Percentiles rank a stretch among this genome's conserved stretches.
Evolutionary conservation across 2,888 invertebrate genomes (phyloP).

Genomic region (Uloborus plumipes): DNA sequence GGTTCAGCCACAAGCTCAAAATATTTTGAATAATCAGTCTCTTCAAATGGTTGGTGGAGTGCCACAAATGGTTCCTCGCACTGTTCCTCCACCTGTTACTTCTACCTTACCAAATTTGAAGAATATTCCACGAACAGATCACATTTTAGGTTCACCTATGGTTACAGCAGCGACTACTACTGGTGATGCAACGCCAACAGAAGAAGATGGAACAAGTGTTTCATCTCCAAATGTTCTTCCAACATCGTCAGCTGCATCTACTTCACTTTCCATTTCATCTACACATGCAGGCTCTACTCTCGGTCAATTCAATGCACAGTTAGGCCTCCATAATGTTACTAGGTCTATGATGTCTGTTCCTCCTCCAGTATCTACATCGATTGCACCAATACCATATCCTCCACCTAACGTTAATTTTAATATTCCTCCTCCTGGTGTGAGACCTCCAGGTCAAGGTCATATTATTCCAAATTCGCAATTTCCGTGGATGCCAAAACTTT

Average conservation of each 20-base stretch:
- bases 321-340: constrained; percentile 13
- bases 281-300: background rate
- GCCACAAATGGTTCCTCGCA: constrained; percentile 27
- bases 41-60: constrained; percentile 49
- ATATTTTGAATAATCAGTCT: constrained; percentile 40
- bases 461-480: constrained; percentile 25
- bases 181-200: constrained; percentile 66
- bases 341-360: constrained; percentile 33
- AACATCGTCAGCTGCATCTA: background rate
- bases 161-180: constrained; percentile 8
- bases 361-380: constrained; percentile 40
- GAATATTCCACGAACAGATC: constrained; percentile 18
- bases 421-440: constrained; percentile 52
- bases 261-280: constrained; percentile 17
- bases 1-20: constrained; percentile 64
- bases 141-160: constrained; percentile 19
- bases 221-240: constrained; percentile 35
- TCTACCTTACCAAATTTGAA: constrained; percentile 18
- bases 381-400: constrained; percentile 48
- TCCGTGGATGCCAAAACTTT: constrained; percentile 33
- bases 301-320: constrained; percentile 25
- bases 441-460: constrained; percentile 29
- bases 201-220: constrained; percentile 61
- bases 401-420: constrained; percentile 43
- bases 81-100: constrained; percentile 5